Evolutionary conservation across 2,888 invertebrate genomes (phyloP).

Genomic region (Ferdinandea cuprea): DNA sequence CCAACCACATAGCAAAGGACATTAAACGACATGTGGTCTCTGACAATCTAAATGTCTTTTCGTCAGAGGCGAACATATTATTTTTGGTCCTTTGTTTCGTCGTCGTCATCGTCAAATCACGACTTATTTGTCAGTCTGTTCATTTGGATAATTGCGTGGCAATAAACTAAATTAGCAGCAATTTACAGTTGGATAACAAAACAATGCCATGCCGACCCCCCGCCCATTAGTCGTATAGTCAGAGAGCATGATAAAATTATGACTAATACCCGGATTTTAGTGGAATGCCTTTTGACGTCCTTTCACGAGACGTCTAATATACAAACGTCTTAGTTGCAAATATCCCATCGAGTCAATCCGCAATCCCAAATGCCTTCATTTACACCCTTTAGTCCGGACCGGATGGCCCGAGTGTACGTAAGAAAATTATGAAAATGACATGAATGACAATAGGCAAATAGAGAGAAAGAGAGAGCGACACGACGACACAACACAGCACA

Average conservation of each 20-base stretch:
- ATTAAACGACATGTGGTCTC: conserved; percentile 75
- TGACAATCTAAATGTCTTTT: conserved; percentile 64
- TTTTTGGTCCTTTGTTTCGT: conserved; percentile 55
- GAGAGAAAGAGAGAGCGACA: not conserved
- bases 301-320: conserved; percentile 47
- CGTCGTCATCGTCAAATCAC: conserved; percentile 69
- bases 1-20: conserved; percentile 33
- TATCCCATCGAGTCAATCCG: conserved; percentile 42
- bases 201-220: conserved; percentile 50
- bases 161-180: conserved; percentile 83
- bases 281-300: conserved; percentile 53
- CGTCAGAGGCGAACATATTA: conserved; percentile 33
- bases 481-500: conserved; percentile 15
- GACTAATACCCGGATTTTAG: conserved; percentile 66
- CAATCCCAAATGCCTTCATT: conserved; percentile 62
- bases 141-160: conserved; percentile 83
- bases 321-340: conserved; percentile 52
- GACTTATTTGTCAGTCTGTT: conserved; percentile 82
- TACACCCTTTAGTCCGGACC: conserved; percentile 59
- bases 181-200: conserved; percentile 79
- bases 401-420: conserved; percentile 34
- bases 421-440: conserved; percentile 66
- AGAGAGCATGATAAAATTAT: conserved; percentile 68
- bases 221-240: conserved; percentile 42
- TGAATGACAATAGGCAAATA: conserved; percentile 54